phyloP scores from a whole-genome alignment of 2,797 vertebrate species.

The Propithecus deckenii region DNA sequence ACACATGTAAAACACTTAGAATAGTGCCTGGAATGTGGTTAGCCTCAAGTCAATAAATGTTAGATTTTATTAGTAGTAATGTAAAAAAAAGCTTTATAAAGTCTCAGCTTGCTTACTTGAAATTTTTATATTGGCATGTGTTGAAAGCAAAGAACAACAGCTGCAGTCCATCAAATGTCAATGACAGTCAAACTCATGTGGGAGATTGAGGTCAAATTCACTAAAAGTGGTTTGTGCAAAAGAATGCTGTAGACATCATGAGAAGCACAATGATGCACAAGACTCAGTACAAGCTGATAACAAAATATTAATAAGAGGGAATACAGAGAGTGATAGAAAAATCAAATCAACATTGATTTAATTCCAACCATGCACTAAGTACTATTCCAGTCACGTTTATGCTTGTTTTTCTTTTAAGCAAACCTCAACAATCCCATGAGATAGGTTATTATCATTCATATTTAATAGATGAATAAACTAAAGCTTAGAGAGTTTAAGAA shows the following conservation, averaged over 20 bases:
- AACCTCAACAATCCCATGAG: neutral
- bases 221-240: neutral
- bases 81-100: neutral
- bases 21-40: neutral
- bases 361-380: neutral
- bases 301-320: neutral
- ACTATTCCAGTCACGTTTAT: neutral
- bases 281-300: neutral
- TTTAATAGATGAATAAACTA: slow-evolving; percentile 21
- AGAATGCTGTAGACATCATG: neutral
- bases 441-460: neutral
- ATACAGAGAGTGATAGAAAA: neutral
- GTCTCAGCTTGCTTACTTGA: slow-evolving; percentile 27
- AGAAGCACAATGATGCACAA: neutral
- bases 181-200: neutral
- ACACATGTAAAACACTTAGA: neutral
- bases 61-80: slow-evolving; percentile 43
- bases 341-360: neutral
- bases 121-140: neutral
- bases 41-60: neutral
- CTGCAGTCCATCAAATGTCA: neutral
- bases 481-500: slow-evolving; percentile 36
- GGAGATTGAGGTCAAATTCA: neutral
- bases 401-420: neutral
- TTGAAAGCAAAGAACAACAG: slow-evolving; percentile 33